phyloP scores from a whole-genome alignment of 37 sponge, comb jelly and placozoan genomes.

The Beroe ovata region DNA sequence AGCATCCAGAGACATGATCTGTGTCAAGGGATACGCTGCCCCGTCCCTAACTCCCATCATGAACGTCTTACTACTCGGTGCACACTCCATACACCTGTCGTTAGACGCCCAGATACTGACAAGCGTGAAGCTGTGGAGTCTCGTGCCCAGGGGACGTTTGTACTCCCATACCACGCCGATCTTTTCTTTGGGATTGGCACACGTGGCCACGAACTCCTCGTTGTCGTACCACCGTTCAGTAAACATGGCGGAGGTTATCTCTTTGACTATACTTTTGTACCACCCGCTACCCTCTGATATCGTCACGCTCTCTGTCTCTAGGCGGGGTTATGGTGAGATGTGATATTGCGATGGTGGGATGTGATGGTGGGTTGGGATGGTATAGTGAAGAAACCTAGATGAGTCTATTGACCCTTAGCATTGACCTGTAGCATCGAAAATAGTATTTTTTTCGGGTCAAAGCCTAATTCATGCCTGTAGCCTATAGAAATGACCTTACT shows the following conservation, averaged over 20 bases:
- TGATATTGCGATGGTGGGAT: too few relatives aligned
- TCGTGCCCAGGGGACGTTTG: background rate
- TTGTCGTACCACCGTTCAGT: background rate
- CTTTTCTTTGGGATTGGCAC: background rate
- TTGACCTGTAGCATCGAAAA: too few relatives aligned
- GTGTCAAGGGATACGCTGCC: background rate
- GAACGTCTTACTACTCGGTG: background rate
- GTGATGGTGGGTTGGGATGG: too few relatives aligned
- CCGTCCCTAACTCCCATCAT: background rate
- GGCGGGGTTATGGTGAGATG: too few relatives aligned
- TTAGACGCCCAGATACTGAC: constrained; percentile 39
- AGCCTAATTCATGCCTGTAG: too few relatives aligned
- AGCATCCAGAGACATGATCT: background rate
- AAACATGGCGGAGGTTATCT: background rate
- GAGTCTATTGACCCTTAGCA: too few relatives aligned
- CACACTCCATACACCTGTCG: background rate
- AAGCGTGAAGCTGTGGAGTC: background rate
- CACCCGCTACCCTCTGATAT: background rate
- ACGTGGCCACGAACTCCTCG: background rate
- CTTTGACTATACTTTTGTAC: background rate
- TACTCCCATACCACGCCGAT: constrained; percentile 26
- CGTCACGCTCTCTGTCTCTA: background rate
- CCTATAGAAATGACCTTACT: too few relatives aligned
- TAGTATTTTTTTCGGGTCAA: too few relatives aligned
- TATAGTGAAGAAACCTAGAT: too few relatives aligned